These are phyloP conservation scores for Drosophila novamexicana DNA, from an alignment of 1,140 invertebrate genomes.

Conservation along the genomic window DNA sequence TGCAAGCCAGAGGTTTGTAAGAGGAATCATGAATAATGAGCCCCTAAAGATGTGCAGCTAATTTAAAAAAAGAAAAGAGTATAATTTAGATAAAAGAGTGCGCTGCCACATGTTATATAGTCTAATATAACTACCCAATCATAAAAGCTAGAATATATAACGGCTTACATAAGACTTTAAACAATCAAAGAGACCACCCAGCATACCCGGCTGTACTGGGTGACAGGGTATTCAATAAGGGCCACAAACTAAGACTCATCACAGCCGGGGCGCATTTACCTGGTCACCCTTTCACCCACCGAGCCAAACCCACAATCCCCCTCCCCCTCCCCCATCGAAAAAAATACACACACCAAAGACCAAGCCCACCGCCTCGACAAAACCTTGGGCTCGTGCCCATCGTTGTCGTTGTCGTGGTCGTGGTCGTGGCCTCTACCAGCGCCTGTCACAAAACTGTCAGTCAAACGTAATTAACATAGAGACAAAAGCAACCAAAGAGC, in stretches of 20 bases:
- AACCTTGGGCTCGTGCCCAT: constrained; percentile 33
- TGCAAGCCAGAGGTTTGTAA: not conserved
- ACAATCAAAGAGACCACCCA: too few relatives aligned
- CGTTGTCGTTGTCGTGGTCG: constrained; percentile 2
- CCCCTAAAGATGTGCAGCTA: too few relatives aligned
- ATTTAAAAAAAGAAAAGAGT: too few relatives aligned
- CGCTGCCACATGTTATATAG: too few relatives aligned
- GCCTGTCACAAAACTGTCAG: constrained; percentile 83
- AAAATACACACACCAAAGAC: not conserved
- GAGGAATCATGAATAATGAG: too few relatives aligned
- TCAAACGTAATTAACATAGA: constrained; percentile 77
- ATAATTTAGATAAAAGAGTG: too few relatives aligned
- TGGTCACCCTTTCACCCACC: constrained; percentile 77
- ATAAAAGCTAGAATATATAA: too few relatives aligned
- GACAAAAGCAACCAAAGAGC: constrained; percentile 19
- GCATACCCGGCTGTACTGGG: not conserved
- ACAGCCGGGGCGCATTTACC: constrained; percentile 60
- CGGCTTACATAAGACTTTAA: too few relatives aligned
- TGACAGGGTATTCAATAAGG: constrained; percentile 31
- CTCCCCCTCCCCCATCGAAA: not conserved
- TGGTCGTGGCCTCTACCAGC: constrained; percentile 29
- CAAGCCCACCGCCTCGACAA: not conserved
- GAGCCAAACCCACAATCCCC: not conserved
- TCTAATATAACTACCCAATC: too few relatives aligned
- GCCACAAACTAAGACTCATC: constrained; percentile 16